Percentiles rank a stretch among this genome's conserved stretches.
These are phyloP conservation scores for Megaceryle torquata DNA, from an alignment of 2,113 vertebrate genomes.

Conservation along the genomic window DNA sequence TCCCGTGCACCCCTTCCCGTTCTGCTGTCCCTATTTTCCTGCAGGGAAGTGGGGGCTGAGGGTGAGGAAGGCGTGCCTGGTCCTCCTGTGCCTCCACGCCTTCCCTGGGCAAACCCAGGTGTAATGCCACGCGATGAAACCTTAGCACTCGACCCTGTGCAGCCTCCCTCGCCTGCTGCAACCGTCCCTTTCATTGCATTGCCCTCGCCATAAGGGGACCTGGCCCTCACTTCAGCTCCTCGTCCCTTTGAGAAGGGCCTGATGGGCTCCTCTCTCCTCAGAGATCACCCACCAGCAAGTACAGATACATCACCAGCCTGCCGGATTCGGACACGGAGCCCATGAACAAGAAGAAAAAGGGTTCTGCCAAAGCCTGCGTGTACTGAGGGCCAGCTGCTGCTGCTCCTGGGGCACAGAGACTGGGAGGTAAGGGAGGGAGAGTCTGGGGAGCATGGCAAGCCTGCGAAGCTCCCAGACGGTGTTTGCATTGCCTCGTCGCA, in stretches of 20 bases:
- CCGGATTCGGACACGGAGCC: not conserved
- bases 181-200: rapidly evolving
- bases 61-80: not conserved
- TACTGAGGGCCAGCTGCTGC: not conserved
- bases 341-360: slow-evolving; percentile 5
- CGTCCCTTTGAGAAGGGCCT: not conserved
- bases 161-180: rapidly evolving
- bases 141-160: rapidly evolving
- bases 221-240: rapidly evolving
- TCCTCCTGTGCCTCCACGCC: not conserved
- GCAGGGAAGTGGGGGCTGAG: not conserved
- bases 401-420: not conserved
- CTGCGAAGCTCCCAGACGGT: rapidly evolving
- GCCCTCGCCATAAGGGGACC: not conserved
- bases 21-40: not conserved
- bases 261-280: not conserved
- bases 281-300: not conserved
- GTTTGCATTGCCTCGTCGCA: rapidly evolving
- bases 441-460: not conserved
- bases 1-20: rapidly evolving
- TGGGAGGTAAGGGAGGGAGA: not conserved
- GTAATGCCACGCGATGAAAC: rapidly evolving
- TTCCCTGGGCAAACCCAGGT: not conserved
- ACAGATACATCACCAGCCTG: not conserved
- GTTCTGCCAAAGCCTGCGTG: not conserved